Evolutionary conservation across 2,113 vertebrate species (phyloP).

Genomic region (Microcebus tavaratra): DNA sequence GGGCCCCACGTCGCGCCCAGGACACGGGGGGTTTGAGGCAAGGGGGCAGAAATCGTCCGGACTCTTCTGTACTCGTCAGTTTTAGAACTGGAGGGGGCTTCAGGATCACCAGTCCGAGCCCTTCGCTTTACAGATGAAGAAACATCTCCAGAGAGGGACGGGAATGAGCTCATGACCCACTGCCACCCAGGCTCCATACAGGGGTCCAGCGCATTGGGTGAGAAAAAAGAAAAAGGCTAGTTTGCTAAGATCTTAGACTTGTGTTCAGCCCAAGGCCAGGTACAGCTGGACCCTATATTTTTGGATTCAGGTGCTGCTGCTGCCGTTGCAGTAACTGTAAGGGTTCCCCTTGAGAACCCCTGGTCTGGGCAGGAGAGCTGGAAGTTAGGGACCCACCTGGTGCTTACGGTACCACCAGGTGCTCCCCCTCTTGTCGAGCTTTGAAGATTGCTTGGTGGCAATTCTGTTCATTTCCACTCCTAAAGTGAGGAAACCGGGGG

Average conservation of each 20-base stretch:
- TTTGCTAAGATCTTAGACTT: background rate
- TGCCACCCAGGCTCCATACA: background rate
- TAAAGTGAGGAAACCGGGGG: background rate
- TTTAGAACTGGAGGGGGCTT: conserved; percentile 43
- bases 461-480: background rate
- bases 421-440: background rate
- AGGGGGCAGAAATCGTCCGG: background rate
- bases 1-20: background rate
- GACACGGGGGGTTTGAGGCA: background rate
- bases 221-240: background rate
- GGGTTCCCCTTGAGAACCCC: background rate
- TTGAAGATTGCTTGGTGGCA: background rate
- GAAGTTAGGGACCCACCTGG: background rate
- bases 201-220: background rate
- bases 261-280: background rate
- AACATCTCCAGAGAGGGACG: background rate
- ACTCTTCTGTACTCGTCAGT: background rate
- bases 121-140: background rate
- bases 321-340: background rate
- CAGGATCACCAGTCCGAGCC: background rate
- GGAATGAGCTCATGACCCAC: background rate
- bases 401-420: background rate
- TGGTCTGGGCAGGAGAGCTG: background rate
- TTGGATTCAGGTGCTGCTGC: background rate
- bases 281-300: background rate